Evolutionary conservation across 2,888 invertebrate genomes (phyloP).

Genomic region (Zhuqinia jingwanae): DNA sequence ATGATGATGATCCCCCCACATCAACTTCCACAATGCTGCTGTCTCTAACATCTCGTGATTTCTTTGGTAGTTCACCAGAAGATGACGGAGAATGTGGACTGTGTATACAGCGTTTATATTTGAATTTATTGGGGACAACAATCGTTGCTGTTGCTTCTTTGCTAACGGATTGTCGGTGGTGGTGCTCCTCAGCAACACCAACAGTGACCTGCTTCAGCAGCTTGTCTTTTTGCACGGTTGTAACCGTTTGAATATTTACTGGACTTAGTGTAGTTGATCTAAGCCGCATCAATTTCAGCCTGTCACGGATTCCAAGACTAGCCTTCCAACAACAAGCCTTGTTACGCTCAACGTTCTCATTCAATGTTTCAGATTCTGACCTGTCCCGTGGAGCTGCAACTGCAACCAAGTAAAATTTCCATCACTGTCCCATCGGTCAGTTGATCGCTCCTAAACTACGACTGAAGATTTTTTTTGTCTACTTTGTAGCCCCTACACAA

Average conservation of each 20-base stretch:
- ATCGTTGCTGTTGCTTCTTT: conserved; percentile 32
- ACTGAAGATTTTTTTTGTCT: no score
- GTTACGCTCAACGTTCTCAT: conserved; percentile 66
- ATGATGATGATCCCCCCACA: conserved; percentile 56
- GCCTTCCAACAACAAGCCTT: conserved; percentile 72
- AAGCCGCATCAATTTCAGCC: conserved; percentile 73
- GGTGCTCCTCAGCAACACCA: conserved; percentile 50
- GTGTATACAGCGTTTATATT: conserved; percentile 64
- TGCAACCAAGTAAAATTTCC: conserved; percentile 77
- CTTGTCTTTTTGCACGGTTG: conserved; percentile 63
- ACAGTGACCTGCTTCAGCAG: conserved; percentile 61
- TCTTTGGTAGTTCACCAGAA: conserved; percentile 40
- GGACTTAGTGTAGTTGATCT: conserved; percentile 69
- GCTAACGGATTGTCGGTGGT: conserved; percentile 27
- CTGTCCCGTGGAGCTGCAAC: conserved; percentile 76
- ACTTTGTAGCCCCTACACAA: no score
- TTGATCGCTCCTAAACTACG: conserved; percentile 31
- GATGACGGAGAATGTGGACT: conserved; percentile 47
- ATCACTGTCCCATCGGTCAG: conserved; percentile 63
- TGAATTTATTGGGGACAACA: conserved; percentile 49
- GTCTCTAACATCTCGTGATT: conserved; percentile 42
- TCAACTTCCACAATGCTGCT: conserved; percentile 55
- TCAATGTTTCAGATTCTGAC: conserved; percentile 74
- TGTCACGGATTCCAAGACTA: conserved; percentile 73
- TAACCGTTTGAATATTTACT: conserved; percentile 57